Base-by-base conservation (phyloP, 2,797 vertebrate species). In the Furcifer pardalis region DNA sequence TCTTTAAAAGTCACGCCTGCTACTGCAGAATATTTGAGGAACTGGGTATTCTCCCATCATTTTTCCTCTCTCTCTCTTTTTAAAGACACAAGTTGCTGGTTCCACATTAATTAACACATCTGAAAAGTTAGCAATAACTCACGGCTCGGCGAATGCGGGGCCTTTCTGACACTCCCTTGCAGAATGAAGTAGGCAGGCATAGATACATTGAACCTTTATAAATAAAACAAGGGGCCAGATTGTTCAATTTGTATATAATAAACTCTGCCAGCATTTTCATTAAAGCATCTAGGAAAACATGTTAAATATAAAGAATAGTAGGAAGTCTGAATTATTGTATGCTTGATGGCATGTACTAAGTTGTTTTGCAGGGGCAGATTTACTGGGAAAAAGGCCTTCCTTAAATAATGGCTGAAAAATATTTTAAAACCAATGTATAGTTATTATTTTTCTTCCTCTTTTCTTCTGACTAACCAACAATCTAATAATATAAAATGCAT, bases 221-320 rank as follows among this genome's bases (percentile, higher is more conserved):
- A 97, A 97, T 97, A 96, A 97, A 97, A 97, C 96, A 97, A 97
- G 96, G 96, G 96, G 96, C 96, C 96, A 97, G 96, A 97, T 97
- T 97, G 96, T 97, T 97, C 96, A 97, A 94, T 97, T 95, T 96
- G 96, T 97, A 97, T 96, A 97, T 94, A 96, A 96, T 92, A 95
- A 95, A 96, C 90, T 96, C 95, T 95, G 95, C 96, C 96, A 96
- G 94, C 96, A 97, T 96, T 95, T 96, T 97, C 93, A 96, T 96
- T 93, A 97, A 94, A 96, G 95, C 93, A 96, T 95, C 96, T 95
- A 96, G 93, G 95, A 96, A 96, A 92, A 97, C 96, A 97, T 72
- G 92, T 95, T 94, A 95, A 96, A 92, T 92, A 92, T 94, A 94
- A 95, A 95, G 91, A 95, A 37, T 82, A 52, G 79, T 71, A 44